A percentile compares a stretch with the other conserved stretches of the same genome.
Conservation (phyloP, 2,797 vertebrate species). For the Mionectes olivaceus region DNA sequence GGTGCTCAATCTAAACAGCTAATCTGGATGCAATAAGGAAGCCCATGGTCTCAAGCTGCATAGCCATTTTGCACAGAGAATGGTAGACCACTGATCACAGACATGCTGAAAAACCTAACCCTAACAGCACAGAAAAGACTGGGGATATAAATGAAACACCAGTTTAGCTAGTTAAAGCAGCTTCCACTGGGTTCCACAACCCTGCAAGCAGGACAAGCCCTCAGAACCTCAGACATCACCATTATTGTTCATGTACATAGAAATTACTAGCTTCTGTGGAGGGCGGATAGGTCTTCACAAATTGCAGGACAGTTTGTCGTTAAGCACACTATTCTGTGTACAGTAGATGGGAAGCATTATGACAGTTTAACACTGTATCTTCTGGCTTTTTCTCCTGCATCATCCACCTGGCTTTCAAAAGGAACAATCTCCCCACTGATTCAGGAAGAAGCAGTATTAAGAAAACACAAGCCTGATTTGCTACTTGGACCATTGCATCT, state of each 20-base stretch:
- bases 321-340: neutral
- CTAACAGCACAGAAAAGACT: neutral
- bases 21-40: neutral
- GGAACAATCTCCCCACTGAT: neutral
- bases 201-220: neutral
- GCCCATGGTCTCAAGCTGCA: neutral
- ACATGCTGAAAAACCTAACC: neutral
- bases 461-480: neutral
- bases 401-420: neutral
- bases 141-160: neutral
- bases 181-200: neutral
- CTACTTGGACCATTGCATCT: neutral
- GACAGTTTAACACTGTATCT: neutral
- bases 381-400: neutral
- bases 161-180: neutral
- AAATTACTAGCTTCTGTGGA: neutral
- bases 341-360: neutral
- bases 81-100: neutral
- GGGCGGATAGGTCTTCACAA: neutral
- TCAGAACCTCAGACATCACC: neutral
- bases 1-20: neutral
- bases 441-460: neutral
- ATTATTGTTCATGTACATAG: rapidly evolving
- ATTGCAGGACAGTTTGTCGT: neutral
- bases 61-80: neutral